Base-by-base conservation (phyloP, 2,888 invertebrate genomes). In the Tenthredo distinguenda region DNA sequence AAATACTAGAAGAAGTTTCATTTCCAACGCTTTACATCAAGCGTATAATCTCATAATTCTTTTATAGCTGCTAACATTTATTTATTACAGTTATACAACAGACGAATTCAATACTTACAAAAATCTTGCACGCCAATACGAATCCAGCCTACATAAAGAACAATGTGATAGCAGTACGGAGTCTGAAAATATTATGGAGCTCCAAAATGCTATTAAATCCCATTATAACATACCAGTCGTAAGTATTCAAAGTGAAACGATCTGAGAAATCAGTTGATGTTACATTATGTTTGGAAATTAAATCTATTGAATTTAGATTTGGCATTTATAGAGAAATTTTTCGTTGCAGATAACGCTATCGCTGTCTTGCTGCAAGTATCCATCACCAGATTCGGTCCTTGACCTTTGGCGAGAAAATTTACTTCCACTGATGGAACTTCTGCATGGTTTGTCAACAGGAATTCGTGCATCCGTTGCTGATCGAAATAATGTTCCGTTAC, bases 321-420 rank as follows among this genome's bases (percentile, higher is more conserved):
- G 3, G 9, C 15, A 47, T 79, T 86, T 86, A 37, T 85, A 85
- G 50, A 4, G 15, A 74, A 79, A 83, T 55, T 37, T 37, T 10
- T 34, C 7, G 58, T 89, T 89, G 68, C 58, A 93, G 93, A 89
- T 93, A 84, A 90, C 90, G 34, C 86, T 93, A 26, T 91, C 91
- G n/a, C 86, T 98, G 40, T 96, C 96, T 84, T 98, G 98, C 90
- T 98, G 98, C 91, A 97, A 97, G 89, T 97, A 97, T 95, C 98
- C 98, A 0, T 90, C 93, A 0, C 94, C 92, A n/a, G 88, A 90
- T n/a, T 88, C 88, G 12, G 90, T 94, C 72, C 91, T 93, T 18
- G 87, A 87, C 31, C 89, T 94, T 26, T 94, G 94, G 94, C 90
- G 91, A 55, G 90, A 92, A 43, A 93, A 92, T 87, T 87, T 94